Evolutionary conservation across 1,140 invertebrate species (phyloP), one percentile per base, ranked within the genome.

Genomic region (Mylabris phalerata): DNA sequence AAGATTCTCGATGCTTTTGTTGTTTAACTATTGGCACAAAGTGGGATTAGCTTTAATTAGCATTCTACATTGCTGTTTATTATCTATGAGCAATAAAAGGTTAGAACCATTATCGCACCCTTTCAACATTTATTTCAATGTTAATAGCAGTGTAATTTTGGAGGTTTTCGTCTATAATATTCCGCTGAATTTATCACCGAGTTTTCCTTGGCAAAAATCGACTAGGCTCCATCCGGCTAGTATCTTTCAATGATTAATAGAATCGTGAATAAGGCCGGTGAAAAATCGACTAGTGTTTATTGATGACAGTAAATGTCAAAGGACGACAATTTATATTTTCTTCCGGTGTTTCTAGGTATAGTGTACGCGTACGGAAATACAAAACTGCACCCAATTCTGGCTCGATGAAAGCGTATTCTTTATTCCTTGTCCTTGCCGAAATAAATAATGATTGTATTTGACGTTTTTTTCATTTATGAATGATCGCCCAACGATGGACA

Each of bases 321-420:
- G 50, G 61, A 57, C 51, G 55, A 46, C 61, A 63, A 63, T 63
- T 63, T 63, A 63, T 63, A 60, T 57, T 55, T 63, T 60, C 55
- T 52, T 57, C 61, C 52, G 57, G 52, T 39, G 56, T 44, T 50
- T 27, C 48, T 19, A 19, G 19, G 19, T 19, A 19, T 19, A 48
- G 52, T 40, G 57, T 43, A 41, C 51, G 50, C 39, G 48, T 55
- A 46, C 50, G 58, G 50, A 55, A 55, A 59, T 59, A 58, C 50
- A 32, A 56, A 56, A 48, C 47, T 48, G 55, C 55, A 56, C 55
- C 32, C 7, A 32, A 32, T 32, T 7, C 32, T 32, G 51, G 50
- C 50, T 48, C 51, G 57, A 58, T 58, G 55, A 45, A 56, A 58
- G 51, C 48, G 50, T 50, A 58, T 51, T 58, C 50, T 58, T 58